phyloP scores from a whole-genome alignment of 2,888 invertebrate species.

The Mesoligia furuncula region DNA sequence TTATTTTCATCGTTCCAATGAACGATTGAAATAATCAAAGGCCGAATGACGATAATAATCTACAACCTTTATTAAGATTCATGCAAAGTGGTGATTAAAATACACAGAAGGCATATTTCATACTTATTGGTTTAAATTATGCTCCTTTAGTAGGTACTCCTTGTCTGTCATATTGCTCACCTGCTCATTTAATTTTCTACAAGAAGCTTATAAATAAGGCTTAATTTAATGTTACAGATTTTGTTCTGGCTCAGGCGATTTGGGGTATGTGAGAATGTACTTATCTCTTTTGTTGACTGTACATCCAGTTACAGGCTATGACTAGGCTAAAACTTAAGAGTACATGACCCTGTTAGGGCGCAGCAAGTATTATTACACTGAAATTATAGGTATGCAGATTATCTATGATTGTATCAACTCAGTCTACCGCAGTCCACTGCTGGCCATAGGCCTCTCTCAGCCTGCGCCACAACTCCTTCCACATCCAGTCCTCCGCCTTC shows the following conservation, averaged over 20 bases:
- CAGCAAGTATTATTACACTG: no score
- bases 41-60: not conserved
- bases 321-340: no score
- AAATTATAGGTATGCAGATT: no score
- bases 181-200: constrained; percentile 33
- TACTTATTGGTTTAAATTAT: constrained; percentile 47
- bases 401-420: no score
- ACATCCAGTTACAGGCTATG: no score
- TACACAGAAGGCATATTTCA: constrained; percentile 35
- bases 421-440: no score
- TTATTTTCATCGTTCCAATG: not conserved
- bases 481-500: no score
- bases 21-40: constrained; percentile 23
- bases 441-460: no score
- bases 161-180: constrained; percentile 19
- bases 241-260: not conserved
- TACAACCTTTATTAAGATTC: constrained; percentile 38
- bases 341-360: no score
- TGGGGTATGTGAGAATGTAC: not conserved
- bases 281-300: no score
- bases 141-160: constrained; percentile 17
- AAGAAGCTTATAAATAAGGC: constrained; percentile 15
- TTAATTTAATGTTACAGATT: constrained; percentile 1
- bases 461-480: no score
- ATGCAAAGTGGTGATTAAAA: constrained; percentile 21